These are phyloP conservation scores for Podabrus alpinus DNA, from an alignment of 2,888 invertebrate genomes.

Conservation along the genomic window DNA sequence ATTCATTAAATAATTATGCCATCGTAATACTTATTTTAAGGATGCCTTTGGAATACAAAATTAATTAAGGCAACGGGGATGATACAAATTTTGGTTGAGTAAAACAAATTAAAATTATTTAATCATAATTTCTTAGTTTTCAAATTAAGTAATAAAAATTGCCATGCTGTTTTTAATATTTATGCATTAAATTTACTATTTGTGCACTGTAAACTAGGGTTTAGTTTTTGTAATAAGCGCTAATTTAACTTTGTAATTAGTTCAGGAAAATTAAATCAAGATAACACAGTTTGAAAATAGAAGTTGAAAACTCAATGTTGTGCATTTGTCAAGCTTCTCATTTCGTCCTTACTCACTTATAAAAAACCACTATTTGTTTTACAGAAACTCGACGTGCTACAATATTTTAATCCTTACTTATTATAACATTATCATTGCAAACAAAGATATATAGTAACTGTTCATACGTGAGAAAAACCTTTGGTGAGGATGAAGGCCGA, in stretches of 20 bases:
- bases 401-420: too few species aligned
- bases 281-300: not conserved
- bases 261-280: not conserved
- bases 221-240: not conserved
- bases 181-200: not conserved
- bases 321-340: too few species aligned
- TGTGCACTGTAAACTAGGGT: not conserved
- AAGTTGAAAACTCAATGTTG: not conserved
- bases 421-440: too few species aligned
- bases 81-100: not conserved
- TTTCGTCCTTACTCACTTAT: too few species aligned
- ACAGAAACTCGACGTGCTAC: too few species aligned
- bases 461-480: too few species aligned
- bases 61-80: slow-evolving; percentile 2
- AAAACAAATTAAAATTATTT: not conserved
- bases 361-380: too few species aligned
- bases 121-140: not conserved
- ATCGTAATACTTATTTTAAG: slow-evolving; percentile 7
- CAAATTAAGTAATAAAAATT: not conserved
- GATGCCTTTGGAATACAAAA: slow-evolving; percentile 9
- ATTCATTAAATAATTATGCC: slow-evolving; percentile 21
- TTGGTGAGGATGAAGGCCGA: too few species aligned
- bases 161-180: not conserved
- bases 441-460: too few species aligned
- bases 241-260: not conserved